Conservation (phyloP, 2,888 invertebrate genomes). For the Noctua janthina region DNA sequence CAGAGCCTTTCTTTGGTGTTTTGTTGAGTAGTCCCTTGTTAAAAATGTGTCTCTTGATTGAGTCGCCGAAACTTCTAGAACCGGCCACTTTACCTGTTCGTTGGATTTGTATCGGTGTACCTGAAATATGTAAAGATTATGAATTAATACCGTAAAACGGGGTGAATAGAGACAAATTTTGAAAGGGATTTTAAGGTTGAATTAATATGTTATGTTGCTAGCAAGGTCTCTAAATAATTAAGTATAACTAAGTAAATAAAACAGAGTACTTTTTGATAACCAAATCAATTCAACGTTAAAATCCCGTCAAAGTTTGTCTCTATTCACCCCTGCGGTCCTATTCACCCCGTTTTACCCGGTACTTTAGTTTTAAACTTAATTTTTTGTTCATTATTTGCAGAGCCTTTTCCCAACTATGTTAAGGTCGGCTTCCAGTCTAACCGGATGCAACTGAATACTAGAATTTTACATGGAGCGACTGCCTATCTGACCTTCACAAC, state of each 20-base stretch:
- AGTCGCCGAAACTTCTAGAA: conserved; percentile 94
- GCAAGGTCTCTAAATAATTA: too few species aligned
- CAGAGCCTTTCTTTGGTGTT: conserved; percentile 88
- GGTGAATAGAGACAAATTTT: too few species aligned
- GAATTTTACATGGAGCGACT: background rate
- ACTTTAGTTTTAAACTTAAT: background rate
- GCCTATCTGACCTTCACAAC: background rate
- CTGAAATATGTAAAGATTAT: conserved; percentile 73
- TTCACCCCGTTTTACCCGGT: too few species aligned
- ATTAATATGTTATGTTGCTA: too few species aligned
- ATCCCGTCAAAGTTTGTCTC: too few species aligned
- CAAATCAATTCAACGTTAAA: too few species aligned
- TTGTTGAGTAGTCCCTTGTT: conserved; percentile 92
- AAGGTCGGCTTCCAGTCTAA: background rate
- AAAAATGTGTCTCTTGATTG: conserved; percentile 96
- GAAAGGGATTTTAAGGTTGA: too few species aligned
- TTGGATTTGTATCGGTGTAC: conserved; percentile 93
- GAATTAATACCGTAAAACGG: background rate
- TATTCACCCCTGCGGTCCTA: too few species aligned
- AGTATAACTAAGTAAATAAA: too few species aligned
- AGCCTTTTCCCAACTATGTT: background rate
- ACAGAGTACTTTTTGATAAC: too few species aligned
- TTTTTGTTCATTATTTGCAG: background rate
- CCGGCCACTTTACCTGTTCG: conserved; percentile 91
- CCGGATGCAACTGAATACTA: background rate